Conservation (phyloP, 2,113 vertebrate genomes). For the Lepisosteus oculatus region DNA sequence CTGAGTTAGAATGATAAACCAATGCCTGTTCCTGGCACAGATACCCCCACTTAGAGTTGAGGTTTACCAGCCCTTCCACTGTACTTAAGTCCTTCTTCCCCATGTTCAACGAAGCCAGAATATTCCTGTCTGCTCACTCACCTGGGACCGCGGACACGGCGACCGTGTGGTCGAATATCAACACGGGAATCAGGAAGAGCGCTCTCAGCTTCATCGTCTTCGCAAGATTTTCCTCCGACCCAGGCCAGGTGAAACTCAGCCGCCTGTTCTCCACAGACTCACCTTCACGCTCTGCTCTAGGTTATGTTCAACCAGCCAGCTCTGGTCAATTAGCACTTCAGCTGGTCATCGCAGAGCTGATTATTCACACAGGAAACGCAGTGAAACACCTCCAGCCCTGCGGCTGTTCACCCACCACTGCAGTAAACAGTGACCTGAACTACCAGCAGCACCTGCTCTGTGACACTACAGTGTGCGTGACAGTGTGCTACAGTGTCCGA, state of each 20-base stretch:
- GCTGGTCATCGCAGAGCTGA: constrained; percentile 17
- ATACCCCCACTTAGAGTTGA: neutral
- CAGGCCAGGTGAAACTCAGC: neutral
- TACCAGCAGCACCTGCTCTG: too few relatives aligned
- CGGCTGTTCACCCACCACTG: neutral
- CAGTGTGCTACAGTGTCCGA: too few relatives aligned
- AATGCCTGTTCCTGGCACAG: neutral
- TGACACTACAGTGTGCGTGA: too few relatives aligned
- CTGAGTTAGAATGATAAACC: neutral
- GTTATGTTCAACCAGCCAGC: neutral
- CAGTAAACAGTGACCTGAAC: too few relatives aligned
- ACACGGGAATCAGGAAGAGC: constrained; percentile 9
- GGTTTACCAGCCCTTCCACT: neutral
- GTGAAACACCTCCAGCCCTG: neutral
- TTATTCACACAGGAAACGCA: constrained; percentile 15
- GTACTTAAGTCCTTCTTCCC: too few relatives aligned
- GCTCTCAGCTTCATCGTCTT: constrained; percentile 19
- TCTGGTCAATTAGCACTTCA: constrained; percentile 11
- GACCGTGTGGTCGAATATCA: constrained; percentile 18
- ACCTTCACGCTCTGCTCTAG: neutral
- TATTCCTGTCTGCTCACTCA: neutral
- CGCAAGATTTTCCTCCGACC: neutral
- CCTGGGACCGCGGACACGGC: constrained; percentile 31
- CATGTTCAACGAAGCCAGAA: too few relatives aligned
- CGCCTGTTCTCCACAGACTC: neutral